Base-by-base conservation (phyloP, 2,797 vertebrate genomes). In the Triplophysa bombifrons region DNA sequence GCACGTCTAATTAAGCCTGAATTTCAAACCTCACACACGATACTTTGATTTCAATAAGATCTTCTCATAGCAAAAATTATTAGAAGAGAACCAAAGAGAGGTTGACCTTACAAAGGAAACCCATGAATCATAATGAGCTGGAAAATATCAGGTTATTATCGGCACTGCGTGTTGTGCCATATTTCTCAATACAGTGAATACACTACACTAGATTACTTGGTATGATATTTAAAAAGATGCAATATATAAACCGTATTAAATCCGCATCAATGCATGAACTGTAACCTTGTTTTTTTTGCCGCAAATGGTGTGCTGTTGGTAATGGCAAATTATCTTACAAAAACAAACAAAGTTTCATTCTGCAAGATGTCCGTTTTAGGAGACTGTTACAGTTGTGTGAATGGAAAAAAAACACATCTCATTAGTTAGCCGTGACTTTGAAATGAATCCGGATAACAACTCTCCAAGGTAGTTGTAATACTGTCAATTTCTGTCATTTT, bases 1-100 rank as follows among this genome's bases (percentile, higher is more conserved):
- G 48, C 13, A 0, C 48, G 22, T 76, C 48, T 76, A 66, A 76
- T 66, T 66, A 76, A 66, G 63, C 38, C 44, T 66, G 61, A 22
- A 56, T 76, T 76, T 55, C 50, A 76, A 55, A 56, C 48, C 30
- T 25, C 64, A 64, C 46, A 44, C 60, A 46, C 68, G 44, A 55
- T 30, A 27, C 48, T 71, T 65, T 30, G 68, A 65, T 65, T 78
- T 78, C 65, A 72, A 78, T 65, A 70, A 78, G 67, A 78, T 41
- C 2, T 12, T 41, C 27, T 63, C n/a, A n/a, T 71, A 78, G 56
- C 58, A 20, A 27, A 65, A 55, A 30, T 44, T 11, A 64, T 72
- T 72, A 38, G 8, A 64, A 17, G 58, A 51, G 30, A 65, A 55
- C 70, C 41, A 78, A 72, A 78, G 68, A 72, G 65, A 64, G 20